A percentile compares a stretch with the other conserved stretches of the same genome.
Evolutionary conservation across 2,888 invertebrate genomes (phyloP).

Genomic region (Chymomyza amoena): DNA sequence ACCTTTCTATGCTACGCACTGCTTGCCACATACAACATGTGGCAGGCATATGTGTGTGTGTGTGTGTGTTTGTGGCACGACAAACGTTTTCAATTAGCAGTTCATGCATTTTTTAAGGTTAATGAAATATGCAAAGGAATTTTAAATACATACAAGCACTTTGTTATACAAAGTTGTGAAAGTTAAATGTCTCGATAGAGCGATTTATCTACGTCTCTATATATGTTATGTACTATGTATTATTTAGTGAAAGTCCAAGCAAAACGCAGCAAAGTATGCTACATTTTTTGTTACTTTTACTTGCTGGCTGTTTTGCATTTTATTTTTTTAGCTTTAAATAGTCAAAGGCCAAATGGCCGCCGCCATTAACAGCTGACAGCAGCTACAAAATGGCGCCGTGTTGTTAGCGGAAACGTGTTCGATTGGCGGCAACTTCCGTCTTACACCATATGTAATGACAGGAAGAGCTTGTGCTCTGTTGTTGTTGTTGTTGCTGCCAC

Average conservation of each 20-base stretch:
- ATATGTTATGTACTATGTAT: no score
- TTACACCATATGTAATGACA: slow-evolving; percentile 75
- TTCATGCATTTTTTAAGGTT: slow-evolving; percentile 75
- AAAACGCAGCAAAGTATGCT: slow-evolving; percentile 36
- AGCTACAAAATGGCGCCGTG: slow-evolving; percentile 1
- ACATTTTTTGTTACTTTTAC: not conserved
- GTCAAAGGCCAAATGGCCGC: slow-evolving; percentile 31
- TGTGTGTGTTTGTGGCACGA: slow-evolving; percentile 45
- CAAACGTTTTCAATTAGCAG: slow-evolving; percentile 78
- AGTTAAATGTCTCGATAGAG: not conserved
- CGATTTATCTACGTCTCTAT: not conserved
- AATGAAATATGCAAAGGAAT: slow-evolving; percentile 69
- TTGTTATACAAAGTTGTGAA: not conserved
- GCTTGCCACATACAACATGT: slow-evolving; percentile 1
- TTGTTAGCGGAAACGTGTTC: slow-evolving; percentile 74
- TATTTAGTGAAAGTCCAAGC: slow-evolving; percentile 49
- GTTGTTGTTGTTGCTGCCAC: slow-evolving; percentile 10
- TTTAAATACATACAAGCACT: slow-evolving; percentile 51
- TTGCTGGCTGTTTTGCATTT: not conserved
- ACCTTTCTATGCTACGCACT: slow-evolving; percentile 39
- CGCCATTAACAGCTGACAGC: slow-evolving; percentile 9
- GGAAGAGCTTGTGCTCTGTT: slow-evolving; percentile 65
- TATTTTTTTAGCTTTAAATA: slow-evolving; percentile 29
- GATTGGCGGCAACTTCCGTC: slow-evolving; percentile 79
- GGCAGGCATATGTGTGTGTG: not conserved